Evolutionary conservation across 2,888 invertebrate genomes (phyloP).

Genomic region (Luffia ferchaultella): DNA sequence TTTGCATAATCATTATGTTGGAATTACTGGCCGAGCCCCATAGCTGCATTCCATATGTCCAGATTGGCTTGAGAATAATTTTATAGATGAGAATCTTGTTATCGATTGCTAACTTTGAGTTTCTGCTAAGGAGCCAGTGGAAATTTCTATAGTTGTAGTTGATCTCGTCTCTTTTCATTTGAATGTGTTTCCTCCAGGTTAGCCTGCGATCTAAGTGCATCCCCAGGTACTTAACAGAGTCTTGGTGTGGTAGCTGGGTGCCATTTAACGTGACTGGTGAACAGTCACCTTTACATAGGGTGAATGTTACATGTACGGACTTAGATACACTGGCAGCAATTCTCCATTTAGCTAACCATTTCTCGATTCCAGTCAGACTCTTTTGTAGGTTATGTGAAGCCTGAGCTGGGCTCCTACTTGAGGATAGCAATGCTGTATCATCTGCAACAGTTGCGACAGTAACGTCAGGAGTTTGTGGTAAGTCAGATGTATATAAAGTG

Average conservation of each 20-base stretch:
- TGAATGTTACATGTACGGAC: no score
- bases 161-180: neutral
- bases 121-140: conserved; percentile 12
- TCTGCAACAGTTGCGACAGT: no score
- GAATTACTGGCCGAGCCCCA: conserved; percentile 6
- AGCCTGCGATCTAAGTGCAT: conserved; percentile 1
- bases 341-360: no score
- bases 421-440: no score
- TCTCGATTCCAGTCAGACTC: no score
- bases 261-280: no score
- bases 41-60: conserved; percentile 7
- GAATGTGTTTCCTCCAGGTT: conserved; percentile 1
- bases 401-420: no score
- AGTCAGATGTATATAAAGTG: no score
- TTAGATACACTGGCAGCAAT: no score
- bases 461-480: no score
- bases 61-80: neutral
- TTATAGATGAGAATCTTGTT: conserved; percentile 11
- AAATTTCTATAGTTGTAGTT: conserved; percentile 7
- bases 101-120: conserved; percentile 10
- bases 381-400: no score
- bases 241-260: neutral
- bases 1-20: conserved; percentile 2
- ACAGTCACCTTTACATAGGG: no score
- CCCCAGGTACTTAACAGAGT: neutral